Evolutionary conservation across 2,888 invertebrate genomes (phyloP), one percentile per base, ranked within the genome.

Genomic region (Spisula subtruncata): DNA sequence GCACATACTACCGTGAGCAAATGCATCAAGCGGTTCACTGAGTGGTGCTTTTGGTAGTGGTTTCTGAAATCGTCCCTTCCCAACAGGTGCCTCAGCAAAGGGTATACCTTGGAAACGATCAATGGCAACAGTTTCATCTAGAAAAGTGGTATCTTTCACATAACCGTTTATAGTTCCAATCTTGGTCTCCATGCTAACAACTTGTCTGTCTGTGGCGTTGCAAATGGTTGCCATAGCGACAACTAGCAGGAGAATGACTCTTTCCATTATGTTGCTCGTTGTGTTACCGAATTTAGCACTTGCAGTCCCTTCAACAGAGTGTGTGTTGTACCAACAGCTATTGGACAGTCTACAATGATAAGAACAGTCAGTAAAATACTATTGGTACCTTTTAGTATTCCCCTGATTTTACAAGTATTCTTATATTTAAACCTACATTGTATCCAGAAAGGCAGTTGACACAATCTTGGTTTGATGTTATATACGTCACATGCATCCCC

Each of bases 51-150:
- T 85, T 32, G 86, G 83, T 16, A 82, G 86, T 1, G 92, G 89
- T 88, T 91, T 92, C 60, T 35, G 54, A 51, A 92, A 92, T 32
- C 92, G 82, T n/a, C 81, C n/a, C 0, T 86, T 84, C 12, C 90
- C 90, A 0, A 87, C 56, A 12, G 92, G 89, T 20, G 92, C 48
- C 54, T 90, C 75, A 0, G 88, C 92, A 48, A 87, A 92, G 0
- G 91, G 91, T 48, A 92, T 87, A 18, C 92, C 92, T 20, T 89
- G 89, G 51, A 85, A 91, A 79, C 79, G 75, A 25, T 75, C 32
- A 32, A 85, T 35, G 29, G 46, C 8, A 29, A 56, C 29, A 20
- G 48, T 20, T 56, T 80, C 18, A 35, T 79, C 80, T 20, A 85
- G 54, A 14, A 80, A 56, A 54, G 79, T 56, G 20, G 79, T 56